Conservation (phyloP, 2,888 invertebrate genomes). For the Oscheius sp. region DNA sequence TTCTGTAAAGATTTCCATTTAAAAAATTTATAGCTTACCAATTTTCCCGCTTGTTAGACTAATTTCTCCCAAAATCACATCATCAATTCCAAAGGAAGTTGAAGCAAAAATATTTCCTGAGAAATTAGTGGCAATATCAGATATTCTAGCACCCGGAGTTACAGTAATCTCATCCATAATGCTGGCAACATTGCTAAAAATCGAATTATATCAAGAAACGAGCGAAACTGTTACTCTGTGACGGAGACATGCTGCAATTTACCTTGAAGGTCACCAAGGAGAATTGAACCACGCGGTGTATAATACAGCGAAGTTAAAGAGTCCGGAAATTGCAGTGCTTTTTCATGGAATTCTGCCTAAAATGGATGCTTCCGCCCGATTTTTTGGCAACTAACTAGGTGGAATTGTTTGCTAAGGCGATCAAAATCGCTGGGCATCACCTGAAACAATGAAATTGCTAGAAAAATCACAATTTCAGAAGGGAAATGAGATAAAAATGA, state of each 20-base stretch:
- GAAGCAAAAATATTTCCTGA: slow-evolving; percentile 17
- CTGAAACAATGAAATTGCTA: not conserved
- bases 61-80: slow-evolving; percentile 14
- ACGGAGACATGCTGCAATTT: slow-evolving; percentile 1
- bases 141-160: not conserved
- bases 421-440: slow-evolving; percentile 18
- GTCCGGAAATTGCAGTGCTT: not conserved
- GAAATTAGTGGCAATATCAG: slow-evolving; percentile 23
- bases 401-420: slow-evolving; percentile 3
- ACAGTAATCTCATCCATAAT: not conserved
- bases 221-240: not conserved
- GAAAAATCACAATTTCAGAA: not conserved
- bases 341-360: not conserved
- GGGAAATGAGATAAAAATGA: not conserved
- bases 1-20: not conserved
- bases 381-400: not conserved
- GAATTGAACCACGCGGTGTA: not conserved
- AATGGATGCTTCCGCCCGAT: too few species aligned
- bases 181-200: not conserved
- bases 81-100: slow-evolving; percentile 24
- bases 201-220: not conserved
- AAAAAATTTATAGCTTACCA: slow-evolving; percentile 16
- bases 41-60: not conserved
- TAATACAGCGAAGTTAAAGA: not conserved
- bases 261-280: slow-evolving; percentile 14